phyloP scores from a whole-genome alignment of 2,888 invertebrate genomes.

The Trisateles emortualis region DNA sequence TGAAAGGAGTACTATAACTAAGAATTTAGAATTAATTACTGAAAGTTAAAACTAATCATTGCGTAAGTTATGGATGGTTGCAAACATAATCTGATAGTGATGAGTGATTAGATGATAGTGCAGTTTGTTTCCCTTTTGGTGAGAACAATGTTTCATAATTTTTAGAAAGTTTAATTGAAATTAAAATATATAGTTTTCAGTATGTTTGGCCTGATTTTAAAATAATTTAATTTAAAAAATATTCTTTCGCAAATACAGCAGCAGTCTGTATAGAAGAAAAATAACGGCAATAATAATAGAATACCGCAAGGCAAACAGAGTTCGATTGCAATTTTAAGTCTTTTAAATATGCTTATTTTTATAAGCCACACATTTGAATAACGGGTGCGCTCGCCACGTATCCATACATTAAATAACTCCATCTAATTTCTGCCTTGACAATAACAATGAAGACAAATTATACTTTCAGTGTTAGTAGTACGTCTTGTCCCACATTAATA shows the following conservation, averaged over 20 bases:
- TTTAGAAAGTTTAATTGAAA: constrained; percentile 41
- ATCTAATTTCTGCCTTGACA: constrained; percentile 14
- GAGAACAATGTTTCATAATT: neutral
- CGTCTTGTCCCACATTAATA: neutral
- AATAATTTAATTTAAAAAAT: no score
- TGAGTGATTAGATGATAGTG: constrained; percentile 41
- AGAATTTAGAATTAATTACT: constrained; percentile 23
- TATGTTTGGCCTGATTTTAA: no score
- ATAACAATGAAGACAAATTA: constrained; percentile 24
- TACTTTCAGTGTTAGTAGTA: constrained; percentile 12
- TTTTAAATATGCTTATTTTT: constrained; percentile 12
- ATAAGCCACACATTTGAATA: constrained; percentile 31
- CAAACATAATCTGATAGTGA: constrained; percentile 21
- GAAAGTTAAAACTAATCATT: constrained; percentile 14
- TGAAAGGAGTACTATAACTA: constrained; percentile 20
- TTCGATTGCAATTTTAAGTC: neutral
- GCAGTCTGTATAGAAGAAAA: neutral
- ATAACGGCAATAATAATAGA: neutral
- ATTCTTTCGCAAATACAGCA: neutral
- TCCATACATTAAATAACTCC: constrained; percentile 22
- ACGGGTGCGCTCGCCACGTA: constrained; percentile 30
- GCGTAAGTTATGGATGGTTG: constrained; percentile 14
- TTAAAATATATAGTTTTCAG: no score
- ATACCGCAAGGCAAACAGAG: neutral
- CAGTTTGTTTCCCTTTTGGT: constrained; percentile 14